Evolutionary conservation across 2,797 vertebrate species (phyloP).

Genomic region (Anisognathus igniventris): DNA sequence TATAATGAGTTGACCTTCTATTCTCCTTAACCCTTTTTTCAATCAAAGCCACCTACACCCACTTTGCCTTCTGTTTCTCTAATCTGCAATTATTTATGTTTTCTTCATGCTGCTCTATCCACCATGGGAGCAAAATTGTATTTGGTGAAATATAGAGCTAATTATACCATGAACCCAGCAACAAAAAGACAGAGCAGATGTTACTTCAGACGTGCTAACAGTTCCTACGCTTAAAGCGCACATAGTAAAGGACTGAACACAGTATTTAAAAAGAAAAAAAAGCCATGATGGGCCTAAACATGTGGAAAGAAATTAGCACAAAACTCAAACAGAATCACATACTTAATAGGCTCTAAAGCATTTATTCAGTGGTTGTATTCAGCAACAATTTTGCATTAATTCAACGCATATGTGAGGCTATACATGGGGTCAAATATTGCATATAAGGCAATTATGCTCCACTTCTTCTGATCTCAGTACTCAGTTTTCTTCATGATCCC

Average conservation of each 20-base stretch:
- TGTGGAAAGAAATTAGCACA: conserved; percentile 71
- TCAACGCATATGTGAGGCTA: conserved; percentile 60
- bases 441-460: conserved; percentile 43
- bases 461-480: conserved; percentile 14
- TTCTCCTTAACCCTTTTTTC: conserved; percentile 81
- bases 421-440: conserved; percentile 7
- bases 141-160: conserved; percentile 84
- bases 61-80: conserved; percentile 84
- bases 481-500: background rate
- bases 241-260: conserved; percentile 63
- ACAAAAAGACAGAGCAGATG: conserved; percentile 84
- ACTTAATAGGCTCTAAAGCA: conserved; percentile 64
- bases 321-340: conserved; percentile 50
- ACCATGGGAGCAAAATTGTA: conserved; percentile 80
- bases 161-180: conserved; percentile 81
- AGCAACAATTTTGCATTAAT: conserved; percentile 66
- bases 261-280: conserved; percentile 69
- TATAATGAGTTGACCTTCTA: conserved; percentile 78
- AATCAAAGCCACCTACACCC: conserved; percentile 78
- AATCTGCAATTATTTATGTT: conserved; percentile 86
- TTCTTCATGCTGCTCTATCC: conserved; percentile 79
- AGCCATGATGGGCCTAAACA: conserved; percentile 67
- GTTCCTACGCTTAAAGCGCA: conserved; percentile 71
- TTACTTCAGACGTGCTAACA: conserved; percentile 80
- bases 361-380: conserved; percentile 65